phyloP scores from a whole-genome alignment of 2,113 vertebrate genomes.

The Calonectris borealis region DNA sequence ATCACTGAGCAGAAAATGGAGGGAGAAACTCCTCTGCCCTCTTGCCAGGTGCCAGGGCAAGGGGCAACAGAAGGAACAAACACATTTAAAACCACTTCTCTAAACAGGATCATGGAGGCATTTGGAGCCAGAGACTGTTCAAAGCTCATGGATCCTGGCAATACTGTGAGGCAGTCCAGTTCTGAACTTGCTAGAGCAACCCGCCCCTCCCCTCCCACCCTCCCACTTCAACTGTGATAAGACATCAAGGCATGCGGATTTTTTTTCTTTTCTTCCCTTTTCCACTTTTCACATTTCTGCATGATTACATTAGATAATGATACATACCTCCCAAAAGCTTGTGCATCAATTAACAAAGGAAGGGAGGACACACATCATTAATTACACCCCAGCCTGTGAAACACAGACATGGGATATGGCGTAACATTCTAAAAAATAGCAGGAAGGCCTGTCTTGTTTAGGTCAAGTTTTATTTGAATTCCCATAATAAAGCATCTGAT shows the following conservation, averaged over 20 bases:
- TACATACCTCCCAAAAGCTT: conserved; percentile 5
- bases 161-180: not conserved
- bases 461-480: conserved; percentile 28
- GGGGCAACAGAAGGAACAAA: conserved; percentile 1
- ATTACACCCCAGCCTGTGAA: not conserved
- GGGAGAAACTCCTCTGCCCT: conserved; percentile 48
- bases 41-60: conserved; percentile 34
- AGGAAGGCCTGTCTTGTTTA: not conserved
- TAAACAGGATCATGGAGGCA: not conserved
- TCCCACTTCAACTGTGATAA: not conserved
- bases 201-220: accelerated
- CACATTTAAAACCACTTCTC: not conserved
- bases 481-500: not conserved
- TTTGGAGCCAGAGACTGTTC: not conserved
- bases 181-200: not conserved
- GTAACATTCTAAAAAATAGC: not conserved
- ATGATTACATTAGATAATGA: conserved; percentile 4
- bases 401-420: not conserved
- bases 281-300: not conserved
- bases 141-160: not conserved
- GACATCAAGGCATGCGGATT: not conserved
- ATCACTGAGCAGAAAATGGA: conserved; percentile 46
- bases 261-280: not conserved
- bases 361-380: conserved; percentile 18
- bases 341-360: conserved; percentile 9